Base-by-base conservation (phyloP, 2,888 invertebrate genomes). In the Dolomedes plantarius region DNA sequence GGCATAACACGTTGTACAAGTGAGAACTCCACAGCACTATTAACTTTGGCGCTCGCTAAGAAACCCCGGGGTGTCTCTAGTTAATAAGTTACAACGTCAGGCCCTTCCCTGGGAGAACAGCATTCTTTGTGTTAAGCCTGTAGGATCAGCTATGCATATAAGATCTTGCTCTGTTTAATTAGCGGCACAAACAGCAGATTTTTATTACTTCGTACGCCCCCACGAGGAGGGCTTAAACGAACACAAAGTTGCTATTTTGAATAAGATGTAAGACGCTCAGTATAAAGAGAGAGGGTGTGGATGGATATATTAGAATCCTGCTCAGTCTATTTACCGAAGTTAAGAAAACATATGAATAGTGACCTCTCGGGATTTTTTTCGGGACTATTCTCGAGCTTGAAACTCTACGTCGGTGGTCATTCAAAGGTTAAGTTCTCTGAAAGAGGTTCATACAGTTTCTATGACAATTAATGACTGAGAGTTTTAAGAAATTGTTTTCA, bases 71-170 rank as follows among this genome's bases (percentile, higher is more conserved):
- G n/a, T 27, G 67, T 62, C 62, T 13, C 6, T 62, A 56, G 67
- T 78, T 56, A 78, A 78, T 78, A 78, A 78, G 71, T 69, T 71
- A 71, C 78, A n/a, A 71, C 71, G 78, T 64, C 69, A 39, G 29
- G 13, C 19, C 39, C 71, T 50, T 62, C 2, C 56, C 69, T 62
- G 31, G 13, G 28, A n/a, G 62, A 46, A n/a, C 62, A 3, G 39
- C 41, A 78, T 78, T 78, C 69, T 78, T 71, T 39, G 78, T 23
- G 16, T 39, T 78, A 78, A 78, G 71, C 78, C 39, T 23, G 6
- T 27, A 31, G 71, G 62, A 78, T 71, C 69, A 78, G 28, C 36
- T 28, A 23, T n/a, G 62, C 16, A 46, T 32, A 3, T 31, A 13
- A 13, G 23, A 23, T n/a, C n/a, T n/a, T n/a, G n/a, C 41, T 28